These are phyloP conservation scores for Crax fasciolata DNA, from an alignment of 2,797 vertebrate species.

Conservation along the genomic window DNA sequence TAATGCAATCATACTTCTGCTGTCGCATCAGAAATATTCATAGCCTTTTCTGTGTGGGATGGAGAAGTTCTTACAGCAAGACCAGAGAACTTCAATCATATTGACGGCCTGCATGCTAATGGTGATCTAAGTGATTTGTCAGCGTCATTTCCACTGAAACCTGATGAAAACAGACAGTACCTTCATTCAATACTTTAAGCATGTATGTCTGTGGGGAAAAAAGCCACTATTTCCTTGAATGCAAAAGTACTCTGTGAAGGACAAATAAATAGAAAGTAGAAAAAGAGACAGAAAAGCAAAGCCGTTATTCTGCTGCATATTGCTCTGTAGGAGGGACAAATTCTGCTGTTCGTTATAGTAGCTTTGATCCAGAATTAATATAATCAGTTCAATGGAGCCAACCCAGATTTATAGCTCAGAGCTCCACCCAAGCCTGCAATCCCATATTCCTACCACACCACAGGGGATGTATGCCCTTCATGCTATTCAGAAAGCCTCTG, in stretches of 20 bases:
- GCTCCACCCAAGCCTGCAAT: background rate
- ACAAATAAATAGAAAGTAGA: background rate
- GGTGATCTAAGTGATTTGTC: background rate
- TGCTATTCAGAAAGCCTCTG: background rate
- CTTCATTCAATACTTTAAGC: background rate
- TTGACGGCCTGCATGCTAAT: background rate
- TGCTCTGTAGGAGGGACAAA: background rate
- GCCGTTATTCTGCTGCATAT: background rate
- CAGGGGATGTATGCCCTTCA: background rate
- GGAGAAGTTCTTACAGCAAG: background rate
- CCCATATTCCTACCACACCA: background rate
- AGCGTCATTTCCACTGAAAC: slow-evolving; percentile 11
- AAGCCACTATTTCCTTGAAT: background rate
- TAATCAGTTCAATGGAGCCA: background rate
- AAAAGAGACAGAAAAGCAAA: background rate
- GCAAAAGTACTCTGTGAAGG: background rate
- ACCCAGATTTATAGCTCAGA: slow-evolving; percentile 8
- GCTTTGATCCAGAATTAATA: background rate
- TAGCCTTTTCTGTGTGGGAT: background rate
- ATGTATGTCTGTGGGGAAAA: background rate
- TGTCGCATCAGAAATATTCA: slow-evolving; percentile 41
- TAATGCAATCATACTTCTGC: slow-evolving; percentile 26
- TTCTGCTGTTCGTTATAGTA: background rate
- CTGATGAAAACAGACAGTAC: slow-evolving; percentile 1
- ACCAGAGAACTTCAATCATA: background rate